Base-by-base conservation (phyloP, 2,888 invertebrate genomes). In the Tetramorium bicarinatum region DNA sequence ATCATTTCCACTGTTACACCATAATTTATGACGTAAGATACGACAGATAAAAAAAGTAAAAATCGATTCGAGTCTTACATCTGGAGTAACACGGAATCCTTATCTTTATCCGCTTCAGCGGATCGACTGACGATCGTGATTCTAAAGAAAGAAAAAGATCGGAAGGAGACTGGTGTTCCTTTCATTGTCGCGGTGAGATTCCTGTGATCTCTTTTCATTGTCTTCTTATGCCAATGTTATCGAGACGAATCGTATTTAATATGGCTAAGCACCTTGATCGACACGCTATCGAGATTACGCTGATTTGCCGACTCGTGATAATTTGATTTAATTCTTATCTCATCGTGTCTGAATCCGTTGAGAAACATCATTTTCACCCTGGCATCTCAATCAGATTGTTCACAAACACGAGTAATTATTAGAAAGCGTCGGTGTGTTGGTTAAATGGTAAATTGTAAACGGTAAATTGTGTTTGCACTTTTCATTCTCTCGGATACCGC, bases 41-140 rank as follows among this genome's bases (percentile, higher is more conserved):
- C 18, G 62, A 54, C 76, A 77, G 25, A 21, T 29, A 59, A 56
- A 85, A 84, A 85, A 44, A 44, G 44, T 67, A 87, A 84, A 72
- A 87, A 85, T 86, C 84, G 84, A 87, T 82, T 72, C 66, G 59
- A 69, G 56, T 61, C 59, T 67, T 67, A 81, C 81, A 83, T 82
- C 84, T 66, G 66, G 61, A 56, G 85, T 71, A 81, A 87, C 80
- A 67, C 67, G 62, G 67, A 85, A 86, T 88, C 64, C 89, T 90
- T 90, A 90, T 90, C 90, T 90, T 62, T 85, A 83, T 88, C 82
- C 90, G 87, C 85, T 88, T 85, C 83, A 84, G 34, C 83, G 89
- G 44, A 87, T 89, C 88, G 84, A 83, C 82, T 87, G 84, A 87
- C 82, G 84, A 88, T 87, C 80, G 82, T 29, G 54, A 82, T 81